A percentile compares a stretch with the other conserved stretches of the same genome.
Conservation (phyloP, 2,888 invertebrate genomes). For the Lasioglossum malachurum region DNA sequence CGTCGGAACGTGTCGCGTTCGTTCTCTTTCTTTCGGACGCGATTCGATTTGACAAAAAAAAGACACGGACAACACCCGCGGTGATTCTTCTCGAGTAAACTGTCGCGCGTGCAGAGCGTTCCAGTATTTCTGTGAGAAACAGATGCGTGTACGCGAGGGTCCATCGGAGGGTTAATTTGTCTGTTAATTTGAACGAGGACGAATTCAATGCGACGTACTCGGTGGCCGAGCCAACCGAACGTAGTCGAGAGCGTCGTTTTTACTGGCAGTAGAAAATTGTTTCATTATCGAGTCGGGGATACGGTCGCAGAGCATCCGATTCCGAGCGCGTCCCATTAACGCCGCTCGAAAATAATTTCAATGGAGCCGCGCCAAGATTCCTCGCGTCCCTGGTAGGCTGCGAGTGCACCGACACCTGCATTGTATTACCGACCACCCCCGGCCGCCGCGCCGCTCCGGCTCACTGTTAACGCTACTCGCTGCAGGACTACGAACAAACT, state of each 20-base stretch:
- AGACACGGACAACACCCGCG: not conserved
- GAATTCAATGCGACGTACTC: not conserved
- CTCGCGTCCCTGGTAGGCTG: conserved; percentile 22
- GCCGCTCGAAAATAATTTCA: conserved; percentile 61
- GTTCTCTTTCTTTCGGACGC: not conserved
- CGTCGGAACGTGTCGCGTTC: not conserved
- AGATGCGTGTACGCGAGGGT: not conserved
- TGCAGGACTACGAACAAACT: conserved; percentile 42
- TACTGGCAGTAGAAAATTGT: conserved; percentile 36
- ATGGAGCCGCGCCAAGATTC: conserved; percentile 64
- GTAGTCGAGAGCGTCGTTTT: conserved; percentile 35
- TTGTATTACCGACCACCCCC: conserved; percentile 49
- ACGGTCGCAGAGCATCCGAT: conserved; percentile 30
- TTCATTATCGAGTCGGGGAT: conserved; percentile 42
- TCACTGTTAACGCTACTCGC: conserved; percentile 36
- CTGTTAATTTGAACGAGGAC: conserved; percentile 19
- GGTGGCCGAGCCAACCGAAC: not conserved
- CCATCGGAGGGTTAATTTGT: conserved; percentile 5
- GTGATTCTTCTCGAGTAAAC: not conserved
- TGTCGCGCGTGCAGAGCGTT: not conserved
- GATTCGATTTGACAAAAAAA: not conserved
- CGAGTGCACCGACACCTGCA: conserved; percentile 52
- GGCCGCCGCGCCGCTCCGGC: not conserved
- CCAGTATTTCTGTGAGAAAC: not conserved
- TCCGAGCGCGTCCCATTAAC: conserved; percentile 43